Conservation (phyloP, 2,888 invertebrate species). For the Sarcophaga rosellei region DNA sequence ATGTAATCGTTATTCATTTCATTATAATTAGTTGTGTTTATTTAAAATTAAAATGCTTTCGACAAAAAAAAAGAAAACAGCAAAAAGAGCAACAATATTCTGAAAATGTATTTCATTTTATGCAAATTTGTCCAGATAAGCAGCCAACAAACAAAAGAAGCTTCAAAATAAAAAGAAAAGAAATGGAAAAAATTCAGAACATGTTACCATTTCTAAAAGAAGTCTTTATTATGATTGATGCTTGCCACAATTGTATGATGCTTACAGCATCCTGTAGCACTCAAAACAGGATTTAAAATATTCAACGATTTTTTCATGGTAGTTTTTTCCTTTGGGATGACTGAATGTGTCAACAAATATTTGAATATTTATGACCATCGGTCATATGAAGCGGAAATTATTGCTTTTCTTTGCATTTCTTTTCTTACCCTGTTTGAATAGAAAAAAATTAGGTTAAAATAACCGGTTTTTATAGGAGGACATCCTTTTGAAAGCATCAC, state of each 20-base stretch:
- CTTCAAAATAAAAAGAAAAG: not conserved
- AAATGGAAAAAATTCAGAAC: not conserved
- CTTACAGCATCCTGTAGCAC: slow-evolving; percentile 62
- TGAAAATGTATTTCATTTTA: slow-evolving; percentile 38
- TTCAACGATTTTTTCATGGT: not conserved
- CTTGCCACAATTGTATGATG: slow-evolving; percentile 26
- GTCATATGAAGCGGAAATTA: slow-evolving; percentile 79
- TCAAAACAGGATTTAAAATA: slow-evolving; percentile 47
- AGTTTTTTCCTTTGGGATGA: slow-evolving; percentile 42
- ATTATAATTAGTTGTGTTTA: slow-evolving; percentile 60
- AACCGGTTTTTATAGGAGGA: slow-evolving; percentile 51
- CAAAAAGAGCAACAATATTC: no score
- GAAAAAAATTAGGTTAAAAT: slow-evolving; percentile 56
- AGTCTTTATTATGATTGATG: slow-evolving; percentile 55
- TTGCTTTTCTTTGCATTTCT: slow-evolving; percentile 70
- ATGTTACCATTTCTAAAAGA: slow-evolving; percentile 24
- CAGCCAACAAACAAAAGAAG: not conserved
- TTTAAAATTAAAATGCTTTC: slow-evolving; percentile 37
- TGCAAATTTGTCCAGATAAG: slow-evolving; percentile 59
- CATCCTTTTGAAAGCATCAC: not conserved
- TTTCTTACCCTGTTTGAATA: slow-evolving; percentile 6
- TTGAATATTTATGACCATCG: slow-evolving; percentile 80
- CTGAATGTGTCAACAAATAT: slow-evolving; percentile 60
- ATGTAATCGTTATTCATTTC: slow-evolving; percentile 71
- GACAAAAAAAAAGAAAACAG: slow-evolving; percentile 14